Evolutionary conservation across 2,888 invertebrate species (phyloP).

Genomic region (Punctoribates punctum): DNA sequence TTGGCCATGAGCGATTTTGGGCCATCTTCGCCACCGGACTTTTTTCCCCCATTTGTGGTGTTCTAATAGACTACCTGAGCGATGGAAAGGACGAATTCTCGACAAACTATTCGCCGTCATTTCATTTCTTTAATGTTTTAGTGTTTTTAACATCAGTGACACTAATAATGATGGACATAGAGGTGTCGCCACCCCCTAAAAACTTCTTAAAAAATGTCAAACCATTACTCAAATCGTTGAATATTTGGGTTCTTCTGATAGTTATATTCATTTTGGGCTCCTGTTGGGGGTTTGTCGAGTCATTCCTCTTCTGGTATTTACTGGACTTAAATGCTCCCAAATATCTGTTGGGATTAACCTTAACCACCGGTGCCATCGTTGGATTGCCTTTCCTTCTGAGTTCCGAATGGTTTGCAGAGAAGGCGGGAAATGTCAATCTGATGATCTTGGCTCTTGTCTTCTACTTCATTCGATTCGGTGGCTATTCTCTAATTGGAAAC

Average conservation of each 20-base stretch:
- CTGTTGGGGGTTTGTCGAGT: constrained; percentile 84
- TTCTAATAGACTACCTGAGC: constrained; percentile 48
- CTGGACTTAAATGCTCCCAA: constrained; percentile 74
- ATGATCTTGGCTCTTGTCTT: constrained; percentile 79
- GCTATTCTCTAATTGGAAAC: constrained; percentile 77
- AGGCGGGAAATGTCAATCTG: constrained; percentile 75
- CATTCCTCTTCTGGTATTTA: constrained; percentile 78
- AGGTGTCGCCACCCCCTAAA: constrained; percentile 70
- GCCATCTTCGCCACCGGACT: constrained; percentile 54
- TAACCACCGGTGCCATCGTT: constrained; percentile 76
- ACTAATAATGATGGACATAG: constrained; percentile 72
- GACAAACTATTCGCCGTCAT: constrained; percentile 82
- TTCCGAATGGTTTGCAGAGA: constrained; percentile 74
- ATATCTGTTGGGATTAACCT: constrained; percentile 73
- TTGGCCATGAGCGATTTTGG: constrained; percentile 54
- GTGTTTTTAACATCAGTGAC: constrained; percentile 68
- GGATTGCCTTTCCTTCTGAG: constrained; percentile 79
- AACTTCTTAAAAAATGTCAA: constrained; percentile 71
- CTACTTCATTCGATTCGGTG: constrained; percentile 72
- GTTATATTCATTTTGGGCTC: constrained; percentile 77
- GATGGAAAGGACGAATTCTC: constrained; percentile 60
- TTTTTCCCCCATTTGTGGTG: constrained; percentile 51
- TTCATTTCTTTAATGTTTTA: constrained; percentile 72
- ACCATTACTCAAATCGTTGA: constrained; percentile 71
- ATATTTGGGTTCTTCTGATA: constrained; percentile 73